These are phyloP conservation scores for Platyrinchus mystaceus DNA, from an alignment of 2,797 vertebrate species.

Conservation along the genomic window DNA sequence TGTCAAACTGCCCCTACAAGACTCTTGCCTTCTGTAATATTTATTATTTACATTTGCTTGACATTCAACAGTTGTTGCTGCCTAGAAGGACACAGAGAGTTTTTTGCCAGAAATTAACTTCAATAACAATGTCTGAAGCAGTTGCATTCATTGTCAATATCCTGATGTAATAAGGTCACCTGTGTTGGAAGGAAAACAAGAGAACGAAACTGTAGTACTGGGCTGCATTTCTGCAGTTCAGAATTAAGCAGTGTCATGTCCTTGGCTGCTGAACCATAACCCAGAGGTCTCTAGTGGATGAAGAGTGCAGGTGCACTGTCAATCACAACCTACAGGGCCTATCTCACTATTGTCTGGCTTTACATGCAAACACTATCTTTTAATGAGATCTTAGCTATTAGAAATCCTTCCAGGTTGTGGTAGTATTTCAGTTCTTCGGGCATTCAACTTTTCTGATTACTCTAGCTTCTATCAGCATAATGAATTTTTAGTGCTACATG, in stretches of 20 bases:
- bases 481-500: conserved; percentile 21
- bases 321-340: not conserved
- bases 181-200: not conserved
- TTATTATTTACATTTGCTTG: not conserved
- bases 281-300: conserved; percentile 1
- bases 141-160: not conserved
- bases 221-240: not conserved
- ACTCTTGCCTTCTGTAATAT: not conserved
- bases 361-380: conserved; percentile 80
- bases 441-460: conserved; percentile 54
- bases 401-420: conserved; percentile 66
- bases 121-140: not conserved
- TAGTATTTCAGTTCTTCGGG: conserved; percentile 71
- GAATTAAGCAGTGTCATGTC: not conserved
- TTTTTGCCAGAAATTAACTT: not conserved
- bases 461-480: conserved; percentile 35
- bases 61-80: not conserved
- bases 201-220: not conserved
- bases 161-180: not conserved
- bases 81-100: not conserved
- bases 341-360: conserved; percentile 56
- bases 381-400: conserved; percentile 89
- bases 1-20: not conserved
- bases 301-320: not conserved
- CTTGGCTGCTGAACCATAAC: not conserved